Evolutionary conservation across 2,797 vertebrate species (phyloP), one percentile per base, ranked within the genome.

Genomic region (Pseudocheirus occidentalis): DNA sequence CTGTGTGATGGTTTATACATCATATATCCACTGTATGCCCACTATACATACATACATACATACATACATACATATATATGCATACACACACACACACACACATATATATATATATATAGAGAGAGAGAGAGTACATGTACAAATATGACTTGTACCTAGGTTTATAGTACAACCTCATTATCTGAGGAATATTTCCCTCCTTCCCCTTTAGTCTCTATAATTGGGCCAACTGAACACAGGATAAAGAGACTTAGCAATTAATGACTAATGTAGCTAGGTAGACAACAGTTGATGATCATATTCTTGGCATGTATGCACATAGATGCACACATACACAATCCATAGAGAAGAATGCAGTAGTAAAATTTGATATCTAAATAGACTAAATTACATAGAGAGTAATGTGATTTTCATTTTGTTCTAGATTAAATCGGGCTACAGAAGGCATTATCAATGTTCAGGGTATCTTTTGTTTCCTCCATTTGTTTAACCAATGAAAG

Each of bases 351-450:
- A 50, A 50, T 50, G 21, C 21, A 28, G 40, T 87, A 27, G 40
- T 10, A 87, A 87, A 87, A 87, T 50, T 50, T 50, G 40, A 11
- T 87, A 87, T 87, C 24, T 73, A 40, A 46, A 50, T 50, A 87
- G 40, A 87, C 73, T 46, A 87, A 87, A 87, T 46, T 50, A 50
- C 9, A 21, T 87, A 87, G 66, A 46, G 29, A 31, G 24, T 50
- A 46, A 87, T 87, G 3, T 50, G 40, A 57, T 91, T 93, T 96
- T 96, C 52, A 89, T 94, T 93, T 94, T 54, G 89, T 96, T 93
- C 53, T 87, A 24, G 18, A 57, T 95, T 95, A 92, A 93, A 93
- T 81, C 50, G 59, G 34, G 18, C 5, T 56, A 90, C 9, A 18
- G 9, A 14, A 92, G 55, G 57, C 27, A 92, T 4, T 54, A 40